These are phyloP conservation scores for Enteromius viviparus DNA, from an alignment of 2,797 vertebrate species.

Conservation along the genomic window DNA sequence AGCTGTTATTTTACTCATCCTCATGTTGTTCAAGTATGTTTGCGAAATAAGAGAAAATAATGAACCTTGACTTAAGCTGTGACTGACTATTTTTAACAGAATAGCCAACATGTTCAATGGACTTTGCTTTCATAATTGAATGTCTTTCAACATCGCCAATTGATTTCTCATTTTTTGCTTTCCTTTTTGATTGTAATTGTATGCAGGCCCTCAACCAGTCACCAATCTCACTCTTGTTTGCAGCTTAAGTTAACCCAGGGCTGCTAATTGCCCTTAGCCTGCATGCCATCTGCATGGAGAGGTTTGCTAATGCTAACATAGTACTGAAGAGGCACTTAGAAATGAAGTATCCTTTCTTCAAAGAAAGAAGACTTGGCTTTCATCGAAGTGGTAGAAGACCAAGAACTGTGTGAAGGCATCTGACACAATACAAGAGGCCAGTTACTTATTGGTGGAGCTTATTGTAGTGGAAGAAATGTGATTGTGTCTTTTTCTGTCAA, in stretches of 20 bases:
- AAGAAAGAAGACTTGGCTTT: slow-evolving; percentile 32
- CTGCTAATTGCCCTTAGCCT: slow-evolving; percentile 17
- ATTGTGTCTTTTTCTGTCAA: not conserved
- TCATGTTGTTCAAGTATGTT: not conserved
- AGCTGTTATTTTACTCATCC: not conserved
- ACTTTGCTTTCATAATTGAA: not conserved
- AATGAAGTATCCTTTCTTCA: slow-evolving; percentile 27
- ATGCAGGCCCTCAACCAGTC: not conserved
- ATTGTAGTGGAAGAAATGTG: not conserved
- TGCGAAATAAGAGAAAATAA: not conserved
- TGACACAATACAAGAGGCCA: slow-evolving; percentile 10
- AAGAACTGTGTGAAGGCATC: slow-evolving; percentile 8
- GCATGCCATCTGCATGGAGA: slow-evolving; percentile 4
- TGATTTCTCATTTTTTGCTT: not conserved
- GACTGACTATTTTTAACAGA: not conserved
- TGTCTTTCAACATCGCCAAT: not conserved
- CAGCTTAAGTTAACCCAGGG: slow-evolving; percentile 11
- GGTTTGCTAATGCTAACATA: slow-evolving; percentile 26
- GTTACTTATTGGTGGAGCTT: slow-evolving; percentile 26
- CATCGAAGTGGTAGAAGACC: slow-evolving; percentile 6
- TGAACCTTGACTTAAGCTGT: too few relatives aligned
- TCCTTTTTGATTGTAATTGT: not conserved
- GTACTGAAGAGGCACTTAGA: slow-evolving; percentile 31
- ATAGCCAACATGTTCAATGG: not conserved
- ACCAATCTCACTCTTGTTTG: not conserved